Percentiles rank a stretch among this genome's conserved stretches.
Evolutionary conservation across 2,113 vertebrate genomes (phyloP).

Genomic region (Arizona elegans): DNA sequence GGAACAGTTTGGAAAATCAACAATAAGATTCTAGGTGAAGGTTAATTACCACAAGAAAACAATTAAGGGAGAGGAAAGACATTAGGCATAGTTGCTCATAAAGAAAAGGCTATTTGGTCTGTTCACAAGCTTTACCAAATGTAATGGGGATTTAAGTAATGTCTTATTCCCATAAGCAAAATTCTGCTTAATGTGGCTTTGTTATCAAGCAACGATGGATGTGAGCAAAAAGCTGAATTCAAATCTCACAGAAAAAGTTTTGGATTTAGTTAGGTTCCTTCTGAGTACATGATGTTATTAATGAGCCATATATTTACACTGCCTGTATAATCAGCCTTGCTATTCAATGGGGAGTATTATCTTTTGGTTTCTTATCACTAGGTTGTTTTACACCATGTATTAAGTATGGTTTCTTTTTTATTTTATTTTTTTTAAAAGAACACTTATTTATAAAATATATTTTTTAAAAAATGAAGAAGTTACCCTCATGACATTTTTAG

Average conservation of each 20-base stretch:
- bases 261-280: not conserved
- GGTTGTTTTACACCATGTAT: not conserved
- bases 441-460: conserved; percentile 2
- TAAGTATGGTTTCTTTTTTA: not conserved
- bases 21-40: not conserved
- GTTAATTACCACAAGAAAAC: not conserved
- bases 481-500: conserved; percentile 30
- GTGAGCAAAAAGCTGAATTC: not conserved
- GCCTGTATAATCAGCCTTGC: not conserved
- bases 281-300: conserved; percentile 35
- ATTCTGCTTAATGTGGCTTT: not conserved
- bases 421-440: not conserved
- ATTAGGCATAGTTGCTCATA: not conserved
- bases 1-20: not conserved
- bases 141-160: not conserved
- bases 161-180: not conserved
- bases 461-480: conserved; percentile 23
- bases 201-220: not conserved
- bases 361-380: conserved; percentile 11
- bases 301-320: not conserved
- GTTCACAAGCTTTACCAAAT: not conserved
- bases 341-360: not conserved
- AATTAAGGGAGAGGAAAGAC: not conserved
- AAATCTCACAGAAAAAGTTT: not conserved
- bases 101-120: not conserved